A percentile compares a stretch with the other conserved stretches of the same genome.
These are phyloP conservation scores for Acridotheres tristis DNA, from an alignment of 2,797 vertebrate species.

Conservation along the genomic window DNA sequence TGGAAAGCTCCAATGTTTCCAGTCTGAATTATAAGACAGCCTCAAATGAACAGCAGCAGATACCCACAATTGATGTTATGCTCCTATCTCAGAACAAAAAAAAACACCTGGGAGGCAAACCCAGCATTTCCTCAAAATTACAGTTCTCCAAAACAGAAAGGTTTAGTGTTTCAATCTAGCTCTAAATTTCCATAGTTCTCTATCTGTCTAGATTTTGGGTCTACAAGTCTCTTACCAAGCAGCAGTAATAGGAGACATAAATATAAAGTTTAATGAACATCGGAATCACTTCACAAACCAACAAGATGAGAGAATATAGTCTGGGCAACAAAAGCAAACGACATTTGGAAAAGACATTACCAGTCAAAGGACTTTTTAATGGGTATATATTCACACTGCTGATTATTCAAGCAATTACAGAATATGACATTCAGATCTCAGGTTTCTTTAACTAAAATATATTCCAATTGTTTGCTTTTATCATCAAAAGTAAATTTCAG, in stretches of 20 bases:
- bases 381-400: neutral
- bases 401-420: conserved; percentile 33
- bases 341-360: neutral
- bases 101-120: neutral
- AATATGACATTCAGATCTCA: conserved; percentile 18
- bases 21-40: neutral
- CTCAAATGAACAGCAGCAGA: neutral
- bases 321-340: neutral
- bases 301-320: neutral
- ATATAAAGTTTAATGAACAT: neutral
- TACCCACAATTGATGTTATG: neutral
- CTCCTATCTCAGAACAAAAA: neutral
- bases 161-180: neutral
- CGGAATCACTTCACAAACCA: neutral
- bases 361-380: neutral
- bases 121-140: neutral
- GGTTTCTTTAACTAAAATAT: conserved; percentile 43
- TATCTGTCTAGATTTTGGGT: neutral
- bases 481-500: conserved; percentile 57
- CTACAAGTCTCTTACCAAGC: neutral
- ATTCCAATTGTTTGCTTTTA: conserved; percentile 53
- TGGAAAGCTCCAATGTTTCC: neutral
- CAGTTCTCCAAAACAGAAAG: neutral
- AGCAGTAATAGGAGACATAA: neutral
- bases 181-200: neutral